Evolutionary conservation across 2,113 vertebrate species (phyloP).

Genomic region (Loxodonta africana): DNA sequence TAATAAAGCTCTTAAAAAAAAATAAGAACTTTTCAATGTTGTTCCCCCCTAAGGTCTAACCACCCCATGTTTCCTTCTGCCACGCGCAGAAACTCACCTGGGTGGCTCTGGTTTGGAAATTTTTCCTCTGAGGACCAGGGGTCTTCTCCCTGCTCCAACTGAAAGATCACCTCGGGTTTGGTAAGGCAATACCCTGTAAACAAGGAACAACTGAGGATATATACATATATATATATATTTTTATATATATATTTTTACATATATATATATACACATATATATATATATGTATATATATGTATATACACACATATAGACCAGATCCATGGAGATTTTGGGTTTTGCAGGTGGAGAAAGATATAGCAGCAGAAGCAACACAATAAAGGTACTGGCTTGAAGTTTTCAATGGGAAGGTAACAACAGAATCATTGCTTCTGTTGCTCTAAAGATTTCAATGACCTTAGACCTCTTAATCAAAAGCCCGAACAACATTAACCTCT

Average conservation of each 20-base stretch:
- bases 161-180: conserved; percentile 54
- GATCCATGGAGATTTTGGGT: background rate
- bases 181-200: conserved; percentile 6
- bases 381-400: background rate
- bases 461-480: background rate
- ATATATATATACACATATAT: too few relatives aligned
- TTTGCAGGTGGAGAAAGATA: conserved; percentile 1
- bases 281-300: too few relatives aligned
- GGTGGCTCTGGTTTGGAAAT: background rate
- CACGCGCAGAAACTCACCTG: conserved; percentile 1
- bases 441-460: background rate
- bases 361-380: background rate
- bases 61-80: background rate
- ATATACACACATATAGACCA: too few relatives aligned
- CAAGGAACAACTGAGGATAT: background rate
- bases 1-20: background rate
- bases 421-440: background rate
- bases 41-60: background rate
- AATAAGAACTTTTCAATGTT: background rate
- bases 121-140: conserved; percentile 9
- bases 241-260: too few relatives aligned
- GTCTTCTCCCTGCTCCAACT: conserved; percentile 62
- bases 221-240: too few relatives aligned
- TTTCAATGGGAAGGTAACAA: background rate
- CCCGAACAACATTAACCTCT: background rate